phyloP scores from a whole-genome alignment of 2,888 invertebrate species.

The Polylopha cassiicola region DNA sequence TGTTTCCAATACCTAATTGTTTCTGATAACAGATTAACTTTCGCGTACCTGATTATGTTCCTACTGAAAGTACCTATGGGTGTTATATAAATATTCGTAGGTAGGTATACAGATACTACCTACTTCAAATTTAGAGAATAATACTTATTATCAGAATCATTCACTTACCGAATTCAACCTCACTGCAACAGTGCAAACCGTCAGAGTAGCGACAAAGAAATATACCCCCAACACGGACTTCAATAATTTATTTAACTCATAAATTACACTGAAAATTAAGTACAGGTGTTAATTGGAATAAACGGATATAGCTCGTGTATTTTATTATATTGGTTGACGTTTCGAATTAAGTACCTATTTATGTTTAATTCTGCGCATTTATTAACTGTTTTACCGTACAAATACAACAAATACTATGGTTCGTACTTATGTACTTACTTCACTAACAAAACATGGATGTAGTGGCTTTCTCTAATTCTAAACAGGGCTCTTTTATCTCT shows the following conservation, averaged over 20 bases:
- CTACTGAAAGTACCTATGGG: no score
- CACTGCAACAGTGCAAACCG: conserved; percentile 55
- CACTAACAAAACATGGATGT: conserved; percentile 38
- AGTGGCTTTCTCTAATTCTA: conserved; percentile 48
- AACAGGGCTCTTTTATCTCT: conserved; percentile 46
- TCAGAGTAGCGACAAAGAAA: conserved; percentile 49
- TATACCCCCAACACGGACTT: conserved; percentile 54
- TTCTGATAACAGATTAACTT: no score
- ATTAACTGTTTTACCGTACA: no score
- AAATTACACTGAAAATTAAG: conserved; percentile 39
- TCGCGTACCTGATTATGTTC: no score
- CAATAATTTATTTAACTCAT: conserved; percentile 39
- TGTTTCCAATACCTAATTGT: no score
- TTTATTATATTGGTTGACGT: no score
- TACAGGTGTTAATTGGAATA: neutral
- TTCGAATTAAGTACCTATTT: neutral
- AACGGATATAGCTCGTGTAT: no score
- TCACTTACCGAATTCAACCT: conserved; percentile 45
- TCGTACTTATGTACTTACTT: conserved; percentile 47
- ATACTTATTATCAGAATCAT: no score
- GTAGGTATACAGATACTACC: no score
- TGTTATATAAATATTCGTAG: no score
- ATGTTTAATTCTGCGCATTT: conserved; percentile 3
- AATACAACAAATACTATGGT: no score
- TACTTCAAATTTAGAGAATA: no score